Conservation (phyloP, 2,797 vertebrate genomes). For the Vipera ursinii region DNA sequence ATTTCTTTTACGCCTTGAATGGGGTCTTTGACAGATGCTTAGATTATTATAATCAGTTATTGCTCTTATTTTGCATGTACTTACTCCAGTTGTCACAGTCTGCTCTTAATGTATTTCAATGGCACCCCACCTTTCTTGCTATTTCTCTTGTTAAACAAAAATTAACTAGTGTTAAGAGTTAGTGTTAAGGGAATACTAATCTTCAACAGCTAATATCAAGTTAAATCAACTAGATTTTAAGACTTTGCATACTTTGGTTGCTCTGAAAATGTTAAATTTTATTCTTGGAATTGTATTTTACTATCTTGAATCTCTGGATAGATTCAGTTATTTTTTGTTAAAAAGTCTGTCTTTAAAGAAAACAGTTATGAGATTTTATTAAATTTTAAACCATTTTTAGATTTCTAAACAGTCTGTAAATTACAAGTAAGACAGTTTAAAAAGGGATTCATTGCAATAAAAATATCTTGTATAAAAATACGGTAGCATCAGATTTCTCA, state of each 20-base stretch:
- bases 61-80: not conserved
- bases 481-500: not conserved
- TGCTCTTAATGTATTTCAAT: not conserved
- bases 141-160: not conserved
- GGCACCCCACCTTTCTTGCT: not conserved
- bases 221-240: not conserved
- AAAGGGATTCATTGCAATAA: not conserved
- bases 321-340: not conserved
- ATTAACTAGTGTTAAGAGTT: not conserved
- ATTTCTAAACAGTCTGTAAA: not conserved
- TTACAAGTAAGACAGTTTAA: not conserved
- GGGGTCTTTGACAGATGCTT: not conserved
- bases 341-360: not conserved
- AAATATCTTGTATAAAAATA: not conserved
- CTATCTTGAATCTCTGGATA: not conserved
- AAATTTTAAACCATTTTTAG: not conserved
- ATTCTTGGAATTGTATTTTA: not conserved
- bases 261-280: not conserved
- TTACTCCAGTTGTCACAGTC: not conserved
- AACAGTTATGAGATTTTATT: not conserved
- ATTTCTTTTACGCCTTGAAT: not conserved
- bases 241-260: not conserved
- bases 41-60: not conserved
- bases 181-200: not conserved
- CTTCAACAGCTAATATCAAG: not conserved